phyloP scores from a whole-genome alignment of 2,113 vertebrate genomes.

The Brachyhypopomus gauderio region DNA sequence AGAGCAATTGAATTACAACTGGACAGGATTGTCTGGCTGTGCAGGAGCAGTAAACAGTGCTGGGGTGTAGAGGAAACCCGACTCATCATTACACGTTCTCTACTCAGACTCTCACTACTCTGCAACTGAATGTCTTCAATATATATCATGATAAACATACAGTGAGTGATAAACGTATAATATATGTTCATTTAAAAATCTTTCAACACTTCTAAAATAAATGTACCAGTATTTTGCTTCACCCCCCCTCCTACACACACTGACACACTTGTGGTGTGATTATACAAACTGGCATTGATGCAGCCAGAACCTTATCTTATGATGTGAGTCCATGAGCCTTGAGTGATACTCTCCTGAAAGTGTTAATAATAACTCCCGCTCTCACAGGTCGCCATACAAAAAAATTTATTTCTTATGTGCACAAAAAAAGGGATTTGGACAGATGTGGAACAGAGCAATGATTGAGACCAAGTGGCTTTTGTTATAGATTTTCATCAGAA shows the following conservation, averaged over 20 bases:
- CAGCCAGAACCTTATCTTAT: background rate
- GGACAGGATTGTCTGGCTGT: conserved; percentile 70
- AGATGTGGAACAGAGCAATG: conserved; percentile 79
- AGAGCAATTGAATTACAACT: conserved; percentile 89
- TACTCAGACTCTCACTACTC: background rate
- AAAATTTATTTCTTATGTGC: conserved; percentile 90
- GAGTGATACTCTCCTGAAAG: conserved; percentile 63
- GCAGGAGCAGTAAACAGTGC: conserved; percentile 59
- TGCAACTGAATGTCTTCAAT: background rate
- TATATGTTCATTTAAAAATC: too few relatives aligned
- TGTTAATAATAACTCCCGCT: conserved; percentile 70
- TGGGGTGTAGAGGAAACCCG: conserved; percentile 63
- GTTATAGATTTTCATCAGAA: conserved; percentile 74
- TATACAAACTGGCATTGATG: too few relatives aligned
- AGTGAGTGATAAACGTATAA: too few relatives aligned
- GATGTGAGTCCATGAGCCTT: conserved; percentile 59
- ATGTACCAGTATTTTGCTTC: too few relatives aligned
- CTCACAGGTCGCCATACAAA: conserved; percentile 80
- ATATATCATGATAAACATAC: background rate
- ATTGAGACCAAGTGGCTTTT: conserved; percentile 82
- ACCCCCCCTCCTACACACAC: too few relatives aligned
- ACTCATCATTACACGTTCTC: conserved; percentile 73
- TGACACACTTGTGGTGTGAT: too few relatives aligned
- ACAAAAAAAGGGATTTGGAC: conserved; percentile 78
- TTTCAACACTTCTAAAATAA: too few relatives aligned